phyloP scores from a whole-genome alignment of 2,113 vertebrate genomes.

The Sylvia atricapilla region DNA sequence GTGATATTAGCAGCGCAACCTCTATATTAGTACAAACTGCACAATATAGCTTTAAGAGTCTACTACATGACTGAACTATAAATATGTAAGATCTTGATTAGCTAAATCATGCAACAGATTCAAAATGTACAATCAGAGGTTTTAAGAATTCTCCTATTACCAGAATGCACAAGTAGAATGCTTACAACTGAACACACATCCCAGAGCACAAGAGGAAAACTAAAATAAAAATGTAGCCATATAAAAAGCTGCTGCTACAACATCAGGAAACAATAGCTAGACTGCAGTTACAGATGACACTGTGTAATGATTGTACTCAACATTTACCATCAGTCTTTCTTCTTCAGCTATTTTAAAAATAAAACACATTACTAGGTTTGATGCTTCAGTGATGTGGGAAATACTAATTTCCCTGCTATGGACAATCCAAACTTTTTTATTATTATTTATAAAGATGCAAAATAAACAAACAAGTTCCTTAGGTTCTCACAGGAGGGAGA shows the following conservation, averaged over 20 bases:
- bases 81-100: not conserved
- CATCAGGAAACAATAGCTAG: not conserved
- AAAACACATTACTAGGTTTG: not conserved
- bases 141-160: not conserved
- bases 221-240: not conserved
- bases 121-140: not conserved
- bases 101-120: not conserved
- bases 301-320: not conserved
- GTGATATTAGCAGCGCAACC: not conserved
- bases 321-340: not conserved
- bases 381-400: not conserved
- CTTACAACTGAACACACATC: not conserved
- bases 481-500: not conserved
- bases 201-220: not conserved
- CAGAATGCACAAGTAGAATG: not conserved
- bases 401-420: not conserved
- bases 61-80: not conserved
- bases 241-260: not conserved
- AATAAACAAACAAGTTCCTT: not conserved
- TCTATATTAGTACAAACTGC: not conserved
- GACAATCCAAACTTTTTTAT: not conserved
- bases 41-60: not conserved
- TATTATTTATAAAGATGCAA: not conserved
- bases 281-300: not conserved
- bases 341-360: not conserved